These are phyloP conservation scores for Synodontis membranacea DNA, from an alignment of 2,113 vertebrate species.

Conservation along the genomic window DNA sequence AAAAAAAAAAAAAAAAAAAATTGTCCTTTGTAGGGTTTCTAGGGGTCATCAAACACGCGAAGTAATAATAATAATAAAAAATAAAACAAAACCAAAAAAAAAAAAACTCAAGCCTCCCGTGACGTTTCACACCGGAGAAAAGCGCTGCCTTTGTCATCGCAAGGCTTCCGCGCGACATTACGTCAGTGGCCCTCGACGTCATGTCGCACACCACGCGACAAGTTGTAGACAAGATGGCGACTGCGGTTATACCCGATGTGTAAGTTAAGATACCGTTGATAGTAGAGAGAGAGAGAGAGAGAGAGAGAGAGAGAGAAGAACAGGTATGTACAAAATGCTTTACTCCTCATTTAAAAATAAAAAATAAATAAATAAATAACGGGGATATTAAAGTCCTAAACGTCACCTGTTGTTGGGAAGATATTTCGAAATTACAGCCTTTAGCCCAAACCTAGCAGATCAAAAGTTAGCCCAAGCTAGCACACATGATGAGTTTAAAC, in stretches of 20 bases:
- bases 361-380: not conserved
- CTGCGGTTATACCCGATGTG: conserved; percentile 20
- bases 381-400: not conserved
- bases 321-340: conserved; percentile 37
- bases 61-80: not conserved
- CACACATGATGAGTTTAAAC: not conserved
- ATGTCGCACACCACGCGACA: conserved; percentile 57
- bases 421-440: not conserved
- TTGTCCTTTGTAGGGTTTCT: not conserved
- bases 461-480: not conserved
- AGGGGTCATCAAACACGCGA: not conserved
- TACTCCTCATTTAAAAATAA: too few species aligned
- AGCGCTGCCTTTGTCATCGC: not conserved
- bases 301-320: too few species aligned
- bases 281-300: too few species aligned
- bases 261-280: conserved; percentile 15
- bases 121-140: not conserved
- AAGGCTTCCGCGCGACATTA: conserved; percentile 22
- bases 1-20: too few species aligned
- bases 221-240: conserved; percentile 54
- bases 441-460: not conserved
- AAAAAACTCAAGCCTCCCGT: too few species aligned
- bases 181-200: conserved; percentile 23
- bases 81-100: too few species aligned
- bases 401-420: not conserved